A percentile compares a stretch with the other conserved stretches of the same genome.
phyloP scores from a whole-genome alignment of 2,797 vertebrate genomes.

The Coccyzus lansbergi region DNA sequence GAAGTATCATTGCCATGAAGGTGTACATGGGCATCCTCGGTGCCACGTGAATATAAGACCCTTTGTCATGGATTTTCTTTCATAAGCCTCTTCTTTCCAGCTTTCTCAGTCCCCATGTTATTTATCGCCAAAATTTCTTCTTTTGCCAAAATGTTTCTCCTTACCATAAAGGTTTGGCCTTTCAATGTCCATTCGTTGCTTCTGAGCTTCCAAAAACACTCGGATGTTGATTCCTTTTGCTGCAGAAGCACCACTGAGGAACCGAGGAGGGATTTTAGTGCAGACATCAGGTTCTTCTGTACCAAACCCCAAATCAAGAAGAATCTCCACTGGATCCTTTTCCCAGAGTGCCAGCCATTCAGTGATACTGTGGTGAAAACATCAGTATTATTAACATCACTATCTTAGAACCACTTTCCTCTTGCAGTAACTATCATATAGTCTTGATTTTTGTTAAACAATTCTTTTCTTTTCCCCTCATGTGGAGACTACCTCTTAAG shows the following conservation, averaged over 20 bases:
- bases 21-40: neutral
- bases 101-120: neutral
- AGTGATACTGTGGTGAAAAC: conserved; percentile 75
- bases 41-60: neutral
- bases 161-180: conserved; percentile 86
- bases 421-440: neutral
- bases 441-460: neutral
- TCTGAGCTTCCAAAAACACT: conserved; percentile 89
- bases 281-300: conserved; percentile 87
- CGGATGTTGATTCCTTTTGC: conserved; percentile 86
- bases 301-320: conserved; percentile 92
- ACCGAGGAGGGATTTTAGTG: conserved; percentile 87
- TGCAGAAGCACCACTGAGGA: conserved; percentile 84
- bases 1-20: neutral
- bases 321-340: conserved; percentile 89
- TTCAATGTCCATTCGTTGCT: conserved; percentile 84
- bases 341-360: conserved; percentile 85
- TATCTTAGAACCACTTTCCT: neutral
- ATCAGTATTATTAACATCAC: neutral
- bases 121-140: neutral
- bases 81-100: neutral
- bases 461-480: neutral
- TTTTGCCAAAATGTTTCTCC: neutral
- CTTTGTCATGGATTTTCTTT: neutral
- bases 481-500: neutral